A percentile compares a stretch with the other conserved stretches of the same genome.
phyloP scores from a whole-genome alignment of 2,797 vertebrate species.

The Hipposideros larvatus region DNA sequence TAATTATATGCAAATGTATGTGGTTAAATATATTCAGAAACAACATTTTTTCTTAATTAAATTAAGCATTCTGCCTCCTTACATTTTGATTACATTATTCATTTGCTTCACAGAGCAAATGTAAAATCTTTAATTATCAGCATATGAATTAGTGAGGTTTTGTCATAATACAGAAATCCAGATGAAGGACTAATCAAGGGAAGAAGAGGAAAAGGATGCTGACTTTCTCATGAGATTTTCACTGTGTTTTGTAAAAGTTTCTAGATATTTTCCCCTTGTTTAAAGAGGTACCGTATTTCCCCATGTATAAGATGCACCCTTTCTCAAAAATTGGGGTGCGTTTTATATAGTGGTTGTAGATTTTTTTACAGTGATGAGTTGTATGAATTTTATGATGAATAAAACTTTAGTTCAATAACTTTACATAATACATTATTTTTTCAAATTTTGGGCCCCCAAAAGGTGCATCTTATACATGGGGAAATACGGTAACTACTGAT shows the following conservation, averaged over 20 bases:
- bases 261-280: background rate
- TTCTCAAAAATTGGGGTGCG: no score
- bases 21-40: constrained; percentile 53
- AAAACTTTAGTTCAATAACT: no score
- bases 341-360: no score
- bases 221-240: constrained; percentile 20
- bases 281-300: background rate
- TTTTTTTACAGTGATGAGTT: no score
- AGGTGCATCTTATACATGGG: no score
- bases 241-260: constrained; percentile 17
- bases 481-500: background rate
- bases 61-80: constrained; percentile 65
- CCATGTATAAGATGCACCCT: no score
- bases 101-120: constrained; percentile 66
- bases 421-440: no score
- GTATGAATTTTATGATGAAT: no score
- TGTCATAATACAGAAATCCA: constrained; percentile 37
- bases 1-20: constrained; percentile 74
- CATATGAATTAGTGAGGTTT: constrained; percentile 66
- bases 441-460: no score
- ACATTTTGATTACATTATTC: constrained; percentile 73
- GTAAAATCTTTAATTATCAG: constrained; percentile 73
- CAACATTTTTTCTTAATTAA: constrained; percentile 66
- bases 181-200: constrained; percentile 60
- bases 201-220: background rate